These are phyloP conservation scores for Lophotis ruficrista DNA, from an alignment of 2,113 vertebrate genomes.

Conservation along the genomic window DNA sequence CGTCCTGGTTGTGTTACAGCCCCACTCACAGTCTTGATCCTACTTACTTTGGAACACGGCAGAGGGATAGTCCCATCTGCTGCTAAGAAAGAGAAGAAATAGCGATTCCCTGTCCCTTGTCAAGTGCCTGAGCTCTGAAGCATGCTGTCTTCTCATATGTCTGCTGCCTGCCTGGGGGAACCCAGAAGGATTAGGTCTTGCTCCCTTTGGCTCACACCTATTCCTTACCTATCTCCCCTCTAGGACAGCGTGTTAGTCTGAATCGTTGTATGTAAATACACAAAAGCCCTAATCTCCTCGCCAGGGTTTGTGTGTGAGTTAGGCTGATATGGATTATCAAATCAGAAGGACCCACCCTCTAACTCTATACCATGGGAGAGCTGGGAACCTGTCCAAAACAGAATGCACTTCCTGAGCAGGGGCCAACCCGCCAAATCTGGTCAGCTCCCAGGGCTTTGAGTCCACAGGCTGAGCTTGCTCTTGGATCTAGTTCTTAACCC, in stretches of 20 bases:
- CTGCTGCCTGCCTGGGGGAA: background rate
- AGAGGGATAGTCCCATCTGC: constrained; percentile 9
- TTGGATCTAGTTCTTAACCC: background rate
- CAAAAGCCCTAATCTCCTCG: background rate
- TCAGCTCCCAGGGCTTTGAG: background rate
- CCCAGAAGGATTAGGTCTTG: background rate
- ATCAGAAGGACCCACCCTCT: background rate
- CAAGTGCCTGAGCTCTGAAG: background rate
- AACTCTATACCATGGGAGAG: background rate
- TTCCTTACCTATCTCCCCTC: background rate
- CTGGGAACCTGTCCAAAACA: background rate
- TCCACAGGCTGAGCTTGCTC: background rate
- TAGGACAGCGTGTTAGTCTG: background rate
- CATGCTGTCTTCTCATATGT: fast-evolving
- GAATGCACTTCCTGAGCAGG: constrained; percentile 1
- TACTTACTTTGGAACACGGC: background rate
- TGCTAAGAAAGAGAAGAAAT: background rate
- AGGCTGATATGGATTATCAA: background rate
- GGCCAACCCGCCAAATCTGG: background rate
- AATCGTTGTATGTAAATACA: background rate
- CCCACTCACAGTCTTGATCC: background rate
- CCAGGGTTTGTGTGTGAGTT: background rate
- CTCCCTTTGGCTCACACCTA: background rate
- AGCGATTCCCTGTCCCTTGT: background rate
- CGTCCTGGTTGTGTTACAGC: background rate